Evolutionary conservation across 2,113 vertebrate genomes (phyloP).

Genomic region (Rhegmatorhina hoffmannsi): DNA sequence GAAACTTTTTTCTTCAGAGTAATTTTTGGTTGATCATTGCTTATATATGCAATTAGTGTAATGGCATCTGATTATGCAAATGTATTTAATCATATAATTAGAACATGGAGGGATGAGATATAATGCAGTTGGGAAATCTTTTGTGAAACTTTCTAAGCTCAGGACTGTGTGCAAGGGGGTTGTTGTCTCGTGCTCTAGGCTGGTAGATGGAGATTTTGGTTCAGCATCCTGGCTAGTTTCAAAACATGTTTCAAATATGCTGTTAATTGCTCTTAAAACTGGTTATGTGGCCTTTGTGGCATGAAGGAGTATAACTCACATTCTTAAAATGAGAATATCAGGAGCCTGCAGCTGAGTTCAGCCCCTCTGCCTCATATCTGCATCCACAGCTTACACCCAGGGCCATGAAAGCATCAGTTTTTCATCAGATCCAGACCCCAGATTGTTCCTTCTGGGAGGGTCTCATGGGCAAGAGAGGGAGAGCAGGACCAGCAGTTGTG

Average conservation of each 20-base stretch:
- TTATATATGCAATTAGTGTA: slow-evolving; percentile 67
- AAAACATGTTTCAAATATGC: background rate
- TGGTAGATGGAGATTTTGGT: background rate
- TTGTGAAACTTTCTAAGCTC: background rate
- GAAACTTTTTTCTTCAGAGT: slow-evolving; percentile 43
- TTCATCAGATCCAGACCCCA: background rate
- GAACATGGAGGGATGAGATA: slow-evolving; percentile 26
- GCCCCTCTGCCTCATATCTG: background rate
- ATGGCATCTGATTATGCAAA: slow-evolving; percentile 69
- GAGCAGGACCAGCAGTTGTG: background rate
- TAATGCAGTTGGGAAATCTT: slow-evolving; percentile 33
- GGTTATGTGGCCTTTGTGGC: background rate
- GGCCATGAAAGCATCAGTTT: background rate
- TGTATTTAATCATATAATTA: slow-evolving; percentile 48
- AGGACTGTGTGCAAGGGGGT: background rate
- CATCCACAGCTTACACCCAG: background rate
- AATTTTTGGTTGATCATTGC: slow-evolving; percentile 69
- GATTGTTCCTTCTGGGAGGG: background rate
- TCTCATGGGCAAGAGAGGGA: background rate
- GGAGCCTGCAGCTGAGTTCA: background rate
- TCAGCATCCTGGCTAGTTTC: background rate
- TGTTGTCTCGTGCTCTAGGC: background rate
- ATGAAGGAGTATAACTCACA: background rate
- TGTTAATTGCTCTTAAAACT: background rate
- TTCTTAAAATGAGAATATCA: background rate